Base-by-base conservation (phyloP, 2,797 vertebrate species). In the Thunnus albacares region DNA sequence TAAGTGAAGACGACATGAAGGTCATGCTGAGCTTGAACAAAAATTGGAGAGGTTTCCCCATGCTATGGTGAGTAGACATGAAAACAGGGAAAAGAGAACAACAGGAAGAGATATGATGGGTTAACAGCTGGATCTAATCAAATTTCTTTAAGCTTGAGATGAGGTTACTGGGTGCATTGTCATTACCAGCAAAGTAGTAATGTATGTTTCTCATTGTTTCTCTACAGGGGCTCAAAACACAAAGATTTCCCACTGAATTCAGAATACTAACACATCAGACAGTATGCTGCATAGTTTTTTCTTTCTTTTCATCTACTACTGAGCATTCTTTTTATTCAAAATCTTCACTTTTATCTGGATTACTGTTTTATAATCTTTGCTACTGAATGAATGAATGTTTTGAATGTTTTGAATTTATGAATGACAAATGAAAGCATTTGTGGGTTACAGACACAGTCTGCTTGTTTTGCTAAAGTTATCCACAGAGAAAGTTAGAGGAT, bases 1-100 rank as follows among this genome's bases (percentile, higher is more conserved):
- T 98, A 66, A 95, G 90, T 26, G 83, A 95, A 47, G 90, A 95
- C 5, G 96, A 98, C 24, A 96, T 97, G 96, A 92, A 94, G 9
- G 85, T 86, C 41, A 85, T 98, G 43, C 77, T 96, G 57, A 81
- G 77, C 83, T 93, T 97, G 30, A 92, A 97, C 86, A 95, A 84
- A 35, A 95, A 96, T 59, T 94, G 95, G 90, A 96, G 96, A 75
- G 91, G 86, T 18, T 96, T 94, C 72, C 3, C 62, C 0, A 61
- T 96, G 22, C 1, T 6, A 2, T 91, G 69, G 96, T 97, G 92
- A 88, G 93, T 71, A 9, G 20, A 85, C 18, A 6, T 24, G 6
- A 1, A 38, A 20, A 51, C 0, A 33, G 4, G 5, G 9, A 4
- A 22, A 62, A 59, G 5, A n/a, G 14, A 35, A 22, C 45, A 35